These are phyloP conservation scores for Prochilodus magdalenae DNA, from an alignment of 2,113 vertebrate species.

Conservation along the genomic window DNA sequence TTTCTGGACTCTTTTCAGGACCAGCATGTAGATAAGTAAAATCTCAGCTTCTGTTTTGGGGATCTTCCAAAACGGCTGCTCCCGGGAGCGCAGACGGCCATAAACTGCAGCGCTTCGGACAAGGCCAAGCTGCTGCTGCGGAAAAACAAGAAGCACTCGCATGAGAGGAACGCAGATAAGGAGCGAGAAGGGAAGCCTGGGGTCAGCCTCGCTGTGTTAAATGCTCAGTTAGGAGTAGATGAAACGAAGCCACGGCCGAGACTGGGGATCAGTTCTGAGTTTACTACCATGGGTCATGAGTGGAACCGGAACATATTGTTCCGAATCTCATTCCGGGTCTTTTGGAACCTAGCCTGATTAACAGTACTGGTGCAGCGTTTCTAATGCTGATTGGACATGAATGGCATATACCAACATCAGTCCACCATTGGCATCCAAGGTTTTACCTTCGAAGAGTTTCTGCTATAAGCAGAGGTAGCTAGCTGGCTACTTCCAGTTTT, in stretches of 20 bases:
- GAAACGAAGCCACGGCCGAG: too few species aligned
- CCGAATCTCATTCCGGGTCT: neutral
- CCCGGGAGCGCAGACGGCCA: neutral
- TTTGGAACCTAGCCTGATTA: neutral
- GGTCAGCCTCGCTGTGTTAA: neutral
- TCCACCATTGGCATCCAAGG: too few species aligned
- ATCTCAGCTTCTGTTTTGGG: slow-evolving; percentile 2
- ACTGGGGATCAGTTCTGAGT: neutral
- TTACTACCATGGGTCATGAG: neutral
- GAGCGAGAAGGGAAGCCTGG: neutral
- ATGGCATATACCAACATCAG: too few species aligned
- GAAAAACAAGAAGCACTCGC: neutral
- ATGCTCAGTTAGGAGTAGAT: neutral
- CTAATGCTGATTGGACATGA: neutral
- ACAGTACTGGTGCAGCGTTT: too few species aligned
- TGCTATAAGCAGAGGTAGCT: too few species aligned
- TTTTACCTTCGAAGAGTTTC: too few species aligned
- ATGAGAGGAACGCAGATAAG: neutral
- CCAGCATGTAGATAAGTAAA: neutral
- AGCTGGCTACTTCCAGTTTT: too few species aligned
- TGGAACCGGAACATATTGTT: neutral
- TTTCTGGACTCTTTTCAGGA: neutral
- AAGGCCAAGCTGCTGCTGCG: neutral
- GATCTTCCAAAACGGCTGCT: slow-evolving; percentile 28
- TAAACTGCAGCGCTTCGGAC: slow-evolving; percentile 10